Percentiles rank a stretch among this genome's conserved stretches.
Evolutionary conservation across 2,113 vertebrate genomes (phyloP).

Genomic region (Propithecus coquereli): DNA sequence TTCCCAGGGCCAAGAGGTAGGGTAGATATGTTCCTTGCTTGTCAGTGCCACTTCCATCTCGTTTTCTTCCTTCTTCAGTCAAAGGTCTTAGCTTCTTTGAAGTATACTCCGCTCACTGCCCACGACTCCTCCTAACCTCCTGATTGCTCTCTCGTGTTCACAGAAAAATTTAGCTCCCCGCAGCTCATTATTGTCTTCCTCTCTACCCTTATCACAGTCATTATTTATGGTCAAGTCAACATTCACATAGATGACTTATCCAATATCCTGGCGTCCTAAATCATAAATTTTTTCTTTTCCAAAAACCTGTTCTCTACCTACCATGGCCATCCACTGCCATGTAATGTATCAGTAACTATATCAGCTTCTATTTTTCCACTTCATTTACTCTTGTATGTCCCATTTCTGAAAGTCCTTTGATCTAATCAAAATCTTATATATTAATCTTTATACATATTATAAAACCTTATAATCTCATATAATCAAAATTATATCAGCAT

Average conservation of each 20-base stretch:
- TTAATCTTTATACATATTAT: no score
- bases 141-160: neutral
- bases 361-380: neutral
- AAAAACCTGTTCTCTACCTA: neutral
- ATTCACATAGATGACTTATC: neutral
- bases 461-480: no score
- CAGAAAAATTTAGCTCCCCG: neutral
- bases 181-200: neutral
- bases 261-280: neutral
- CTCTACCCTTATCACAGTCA: neutral
- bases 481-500: no score
- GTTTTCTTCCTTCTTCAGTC: neutral
- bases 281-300: neutral
- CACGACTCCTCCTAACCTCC: neutral
- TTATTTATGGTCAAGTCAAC: neutral
- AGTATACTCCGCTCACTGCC: neutral
- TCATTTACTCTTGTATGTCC: neutral
- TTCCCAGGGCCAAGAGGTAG: neutral
- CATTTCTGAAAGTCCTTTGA: neutral
- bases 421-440: neutral
- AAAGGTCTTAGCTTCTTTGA: neutral
- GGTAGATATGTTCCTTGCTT: neutral
- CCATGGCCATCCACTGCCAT: neutral
- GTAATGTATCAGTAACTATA: neutral
- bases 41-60: neutral